phyloP scores from a whole-genome alignment of 2,797 vertebrate species.

The Steatocranus sp. region DNA sequence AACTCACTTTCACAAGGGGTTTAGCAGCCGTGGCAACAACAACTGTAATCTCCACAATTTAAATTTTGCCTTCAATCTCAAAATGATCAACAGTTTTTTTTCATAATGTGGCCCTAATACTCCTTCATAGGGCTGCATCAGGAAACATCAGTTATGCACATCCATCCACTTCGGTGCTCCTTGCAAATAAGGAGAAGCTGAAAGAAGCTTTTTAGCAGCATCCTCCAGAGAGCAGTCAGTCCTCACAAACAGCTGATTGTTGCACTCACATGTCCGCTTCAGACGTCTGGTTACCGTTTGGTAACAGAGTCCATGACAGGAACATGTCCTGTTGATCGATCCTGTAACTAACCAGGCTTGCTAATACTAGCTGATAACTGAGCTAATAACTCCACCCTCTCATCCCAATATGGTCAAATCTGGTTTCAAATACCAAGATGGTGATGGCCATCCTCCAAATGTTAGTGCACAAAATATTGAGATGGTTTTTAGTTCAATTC shows the following conservation, averaged over 20 bases:
- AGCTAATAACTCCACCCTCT: neutral
- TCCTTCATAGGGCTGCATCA: neutral
- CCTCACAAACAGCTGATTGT: neutral
- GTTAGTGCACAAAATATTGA: neutral
- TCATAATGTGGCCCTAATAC: accelerated
- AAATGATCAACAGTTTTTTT: neutral
- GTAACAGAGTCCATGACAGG: neutral
- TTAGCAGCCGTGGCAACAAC: neutral
- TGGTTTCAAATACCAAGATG: neutral
- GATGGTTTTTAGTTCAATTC: neutral
- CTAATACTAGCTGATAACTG: accelerated
- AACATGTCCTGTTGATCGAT: neutral
- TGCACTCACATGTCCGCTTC: accelerated
- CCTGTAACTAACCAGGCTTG: neutral
- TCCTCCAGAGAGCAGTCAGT: neutral
- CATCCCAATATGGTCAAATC: accelerated
- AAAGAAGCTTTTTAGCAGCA: neutral
- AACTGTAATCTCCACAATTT: accelerated
- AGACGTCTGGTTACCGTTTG: neutral
- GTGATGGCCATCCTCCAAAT: neutral
- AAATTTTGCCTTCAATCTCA: accelerated
- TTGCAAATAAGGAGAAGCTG: neutral
- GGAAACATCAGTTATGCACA: neutral
- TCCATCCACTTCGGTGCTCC: accelerated
- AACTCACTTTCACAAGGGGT: accelerated